Conservation (phyloP, 2,113 vertebrate species). For the Nansenia antarctica region DNA sequence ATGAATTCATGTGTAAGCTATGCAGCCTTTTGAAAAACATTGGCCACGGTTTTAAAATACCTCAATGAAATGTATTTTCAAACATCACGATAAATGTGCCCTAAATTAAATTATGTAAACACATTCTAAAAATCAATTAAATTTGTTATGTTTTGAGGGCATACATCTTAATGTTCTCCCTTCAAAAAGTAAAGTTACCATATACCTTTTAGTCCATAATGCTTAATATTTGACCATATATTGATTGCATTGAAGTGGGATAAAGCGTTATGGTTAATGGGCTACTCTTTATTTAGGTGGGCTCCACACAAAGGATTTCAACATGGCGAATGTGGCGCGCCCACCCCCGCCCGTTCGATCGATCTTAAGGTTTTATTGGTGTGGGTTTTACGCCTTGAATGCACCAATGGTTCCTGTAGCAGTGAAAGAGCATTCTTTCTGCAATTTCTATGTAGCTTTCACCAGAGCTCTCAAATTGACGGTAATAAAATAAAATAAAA, state of each 20-base stretch:
- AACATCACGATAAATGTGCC: not conserved
- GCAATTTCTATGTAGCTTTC: too few species aligned
- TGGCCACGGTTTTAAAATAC: not conserved
- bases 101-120: not conserved
- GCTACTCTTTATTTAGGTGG: not conserved
- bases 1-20: not conserved
- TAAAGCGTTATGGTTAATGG: not conserved
- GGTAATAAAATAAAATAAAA: too few species aligned
- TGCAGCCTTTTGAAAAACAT: not conserved
- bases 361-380: slow-evolving; percentile 35
- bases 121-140: not conserved
- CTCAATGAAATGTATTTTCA: not conserved
- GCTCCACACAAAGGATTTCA: slow-evolving; percentile 33
- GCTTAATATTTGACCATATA: not conserved
- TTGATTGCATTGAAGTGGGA: not conserved
- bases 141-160: not conserved
- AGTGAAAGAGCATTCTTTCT: not conserved
- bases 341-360: slow-evolving; percentile 28
- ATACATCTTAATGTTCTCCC: not conserved
- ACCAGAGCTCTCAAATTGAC: not conserved
- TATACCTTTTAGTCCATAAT: not conserved
- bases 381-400: slow-evolving; percentile 17
- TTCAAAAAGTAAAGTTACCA: too few species aligned
- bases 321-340: slow-evolving; percentile 24
- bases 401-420: not conserved